These are phyloP conservation scores for Bombylius major DNA, from an alignment of 2,888 invertebrate genomes.

Conservation along the genomic window DNA sequence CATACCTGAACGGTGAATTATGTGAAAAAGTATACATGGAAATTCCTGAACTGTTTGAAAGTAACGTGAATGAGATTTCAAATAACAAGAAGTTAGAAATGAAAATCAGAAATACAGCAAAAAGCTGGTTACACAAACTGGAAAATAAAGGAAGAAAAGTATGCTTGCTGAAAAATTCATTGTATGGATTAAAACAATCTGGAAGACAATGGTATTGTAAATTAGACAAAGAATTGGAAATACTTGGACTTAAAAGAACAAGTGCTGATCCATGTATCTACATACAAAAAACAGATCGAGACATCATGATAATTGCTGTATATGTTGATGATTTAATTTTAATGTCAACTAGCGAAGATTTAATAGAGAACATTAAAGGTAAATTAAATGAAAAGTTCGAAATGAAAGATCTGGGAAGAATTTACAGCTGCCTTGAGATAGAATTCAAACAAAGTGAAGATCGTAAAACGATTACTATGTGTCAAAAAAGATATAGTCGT, in stretches of 20 bases:
- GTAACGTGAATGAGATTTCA: too few species aligned
- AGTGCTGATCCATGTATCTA: neutral
- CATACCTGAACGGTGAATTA: neutral
- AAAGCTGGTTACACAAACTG: too few species aligned
- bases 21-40: neutral
- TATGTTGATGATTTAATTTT: neutral
- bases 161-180: neutral
- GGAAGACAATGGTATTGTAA: neutral
- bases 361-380: neutral
- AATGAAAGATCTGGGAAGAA: neutral
- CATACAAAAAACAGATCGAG: neutral
- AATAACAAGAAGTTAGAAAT: too few species aligned
- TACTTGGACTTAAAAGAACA: neutral
- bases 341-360: neutral
- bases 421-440: neutral
- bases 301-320: neutral
- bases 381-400: neutral
- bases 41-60: neutral
- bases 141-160: neutral
- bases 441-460: too few species aligned
- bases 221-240: neutral
- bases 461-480: too few species aligned
- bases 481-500: too few species aligned
- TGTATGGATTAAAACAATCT: neutral
- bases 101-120: neutral